Conservation (phyloP, 2,113 vertebrate species). For the Austrofundulus limnaeus region DNA sequence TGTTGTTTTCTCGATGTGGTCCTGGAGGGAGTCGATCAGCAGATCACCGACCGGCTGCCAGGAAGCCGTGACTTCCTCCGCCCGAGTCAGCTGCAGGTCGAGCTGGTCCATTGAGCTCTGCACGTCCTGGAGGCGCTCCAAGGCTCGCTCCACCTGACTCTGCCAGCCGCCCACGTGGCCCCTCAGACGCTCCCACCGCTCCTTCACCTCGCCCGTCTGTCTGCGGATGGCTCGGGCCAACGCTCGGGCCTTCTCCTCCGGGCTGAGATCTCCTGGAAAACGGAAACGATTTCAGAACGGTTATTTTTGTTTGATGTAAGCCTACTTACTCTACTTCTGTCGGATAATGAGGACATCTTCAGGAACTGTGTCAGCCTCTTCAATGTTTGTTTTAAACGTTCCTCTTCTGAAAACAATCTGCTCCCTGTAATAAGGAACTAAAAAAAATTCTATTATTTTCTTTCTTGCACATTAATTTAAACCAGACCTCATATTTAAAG, state of each 20-base stretch:
- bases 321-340: background rate
- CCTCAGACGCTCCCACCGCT: constrained; percentile 91
- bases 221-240: constrained; percentile 94
- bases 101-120: constrained; percentile 94
- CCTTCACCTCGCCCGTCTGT: constrained; percentile 90
- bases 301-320: background rate
- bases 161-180: constrained; percentile 86
- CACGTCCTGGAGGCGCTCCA: constrained; percentile 90
- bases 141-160: constrained; percentile 88
- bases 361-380: background rate
- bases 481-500: no score
- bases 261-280: constrained; percentile 81
- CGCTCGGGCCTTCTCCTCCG: constrained; percentile 91
- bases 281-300: background rate
- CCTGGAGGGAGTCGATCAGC: constrained; percentile 92
- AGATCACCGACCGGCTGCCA: constrained; percentile 95
- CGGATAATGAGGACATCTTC: no score
- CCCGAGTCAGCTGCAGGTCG: constrained; percentile 85
- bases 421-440: no score
- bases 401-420: no score
- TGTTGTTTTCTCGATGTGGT: constrained; percentile 89
- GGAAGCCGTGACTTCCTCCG: constrained; percentile 82
- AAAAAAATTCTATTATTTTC: no score
- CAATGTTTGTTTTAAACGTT: background rate
- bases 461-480: no score